Conservation (phyloP, 2,113 vertebrate species). For the Poeciliopsis turrubarensis region DNA sequence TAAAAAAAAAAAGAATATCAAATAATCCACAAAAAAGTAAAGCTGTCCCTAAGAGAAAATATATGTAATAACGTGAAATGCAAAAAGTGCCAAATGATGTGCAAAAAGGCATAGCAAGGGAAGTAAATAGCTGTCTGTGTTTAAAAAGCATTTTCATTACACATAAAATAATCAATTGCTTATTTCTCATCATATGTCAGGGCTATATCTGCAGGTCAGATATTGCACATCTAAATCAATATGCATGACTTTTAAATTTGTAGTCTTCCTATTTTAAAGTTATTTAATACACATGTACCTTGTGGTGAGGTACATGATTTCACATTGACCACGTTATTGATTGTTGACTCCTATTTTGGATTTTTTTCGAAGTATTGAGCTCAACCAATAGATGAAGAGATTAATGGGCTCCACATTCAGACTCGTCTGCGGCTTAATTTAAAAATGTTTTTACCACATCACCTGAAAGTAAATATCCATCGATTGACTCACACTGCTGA, state of each 20-base stretch:
- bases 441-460: constrained; percentile 32
- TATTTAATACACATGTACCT: not conserved
- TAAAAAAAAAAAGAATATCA: no score
- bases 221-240: not conserved
- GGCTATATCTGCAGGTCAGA: not conserved
- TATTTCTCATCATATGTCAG: no score
- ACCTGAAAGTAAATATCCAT: constrained; percentile 37
- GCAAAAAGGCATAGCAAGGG: no score
- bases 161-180: no score
- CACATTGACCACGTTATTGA: not conserved
- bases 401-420: not conserved
- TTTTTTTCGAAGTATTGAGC: constrained; percentile 7
- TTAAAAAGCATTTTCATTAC: no score
- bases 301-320: not conserved
- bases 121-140: no score
- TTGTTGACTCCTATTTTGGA: constrained; percentile 15
- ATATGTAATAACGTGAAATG: no score
- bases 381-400: not conserved
- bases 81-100: no score
- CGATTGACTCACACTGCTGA: constrained; percentile 37
- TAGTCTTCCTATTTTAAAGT: not conserved
- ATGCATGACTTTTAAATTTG: not conserved
- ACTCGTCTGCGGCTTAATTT: constrained; percentile 15
- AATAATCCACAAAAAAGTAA: no score
- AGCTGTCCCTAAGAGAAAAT: no score